Conservation (phyloP, 2,888 invertebrate species). For the Lepetodrilus schrolli region DNA sequence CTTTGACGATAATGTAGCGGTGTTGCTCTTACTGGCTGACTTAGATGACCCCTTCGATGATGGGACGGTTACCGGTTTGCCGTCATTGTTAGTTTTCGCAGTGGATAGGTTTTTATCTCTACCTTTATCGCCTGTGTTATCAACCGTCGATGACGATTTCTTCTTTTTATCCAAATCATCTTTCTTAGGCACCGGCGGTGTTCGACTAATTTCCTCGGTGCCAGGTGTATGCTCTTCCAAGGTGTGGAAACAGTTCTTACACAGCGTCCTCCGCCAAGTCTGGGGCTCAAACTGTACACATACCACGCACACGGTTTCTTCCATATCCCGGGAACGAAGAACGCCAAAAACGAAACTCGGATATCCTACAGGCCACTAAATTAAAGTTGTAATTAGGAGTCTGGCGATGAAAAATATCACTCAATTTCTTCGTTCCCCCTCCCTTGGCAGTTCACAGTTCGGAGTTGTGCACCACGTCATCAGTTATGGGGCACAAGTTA, state of each 20-base stretch:
- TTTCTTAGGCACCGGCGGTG: constrained; percentile 30
- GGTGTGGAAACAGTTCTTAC: constrained; percentile 74
- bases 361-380: not conserved
- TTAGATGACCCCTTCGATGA: not conserved
- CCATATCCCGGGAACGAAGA: not conserved
- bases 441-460: not conserved
- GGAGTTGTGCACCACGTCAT: constrained; percentile 15
- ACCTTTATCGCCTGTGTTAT: not conserved
- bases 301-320: constrained; percentile 41
- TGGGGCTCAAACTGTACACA: constrained; percentile 75
- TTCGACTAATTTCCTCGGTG: constrained; percentile 36
- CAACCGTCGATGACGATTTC: not conserved
- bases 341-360: not conserved
- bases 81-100: constrained; percentile 24
- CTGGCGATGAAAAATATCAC: constrained; percentile 19
- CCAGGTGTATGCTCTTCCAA: constrained; percentile 69
- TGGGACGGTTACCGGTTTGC: constrained; percentile 28
- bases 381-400: not conserved
- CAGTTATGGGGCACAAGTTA: constrained; percentile 5
- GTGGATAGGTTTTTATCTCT: constrained; percentile 25
- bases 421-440: constrained; percentile 3
- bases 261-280: constrained; percentile 74
- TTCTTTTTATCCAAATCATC: constrained; percentile 27
- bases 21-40: constrained; percentile 11
- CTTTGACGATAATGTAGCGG: constrained; percentile 29